Evolutionary conservation across 1,140 invertebrate species (phyloP).

Genomic region (Neodiprion virginianus): DNA sequence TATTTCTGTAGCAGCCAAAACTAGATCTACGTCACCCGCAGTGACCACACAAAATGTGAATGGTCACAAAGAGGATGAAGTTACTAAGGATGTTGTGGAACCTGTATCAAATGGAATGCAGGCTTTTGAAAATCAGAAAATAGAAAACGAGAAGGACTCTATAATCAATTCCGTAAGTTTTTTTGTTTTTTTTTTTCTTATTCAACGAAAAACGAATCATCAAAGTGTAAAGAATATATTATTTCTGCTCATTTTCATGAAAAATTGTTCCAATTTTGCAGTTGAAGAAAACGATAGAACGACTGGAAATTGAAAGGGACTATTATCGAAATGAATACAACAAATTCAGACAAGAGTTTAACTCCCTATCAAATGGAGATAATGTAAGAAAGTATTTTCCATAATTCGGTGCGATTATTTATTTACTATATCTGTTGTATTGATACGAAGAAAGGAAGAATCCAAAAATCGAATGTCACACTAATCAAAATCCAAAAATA

Average conservation of each 20-base stretch:
- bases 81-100: constrained; percentile 21
- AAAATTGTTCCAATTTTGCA: constrained; percentile 28
- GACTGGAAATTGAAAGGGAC: constrained; percentile 59
- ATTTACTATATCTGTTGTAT: no score
- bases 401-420: neutral
- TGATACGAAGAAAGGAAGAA: neutral
- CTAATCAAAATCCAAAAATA: no score
- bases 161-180: constrained; percentile 33
- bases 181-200: neutral
- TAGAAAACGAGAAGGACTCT: constrained; percentile 33
- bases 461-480: neutral
- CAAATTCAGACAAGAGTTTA: constrained; percentile 53
- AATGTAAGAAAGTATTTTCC: constrained; percentile 54
- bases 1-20: constrained; percentile 17
- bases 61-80: constrained; percentile 14
- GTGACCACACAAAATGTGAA: neutral
- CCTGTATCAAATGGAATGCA: constrained; percentile 15
- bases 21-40: neutral
- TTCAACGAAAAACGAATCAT: neutral
- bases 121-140: constrained; percentile 26
- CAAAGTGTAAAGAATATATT: constrained; percentile 13
- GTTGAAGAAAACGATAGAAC: constrained; percentile 48
- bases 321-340: constrained; percentile 62
- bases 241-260: constrained; percentile 15
- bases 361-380: constrained; percentile 44